These are phyloP conservation scores for Psittacula derbiana DNA, from an alignment of 2,797 vertebrate genomes.

Conservation along the genomic window DNA sequence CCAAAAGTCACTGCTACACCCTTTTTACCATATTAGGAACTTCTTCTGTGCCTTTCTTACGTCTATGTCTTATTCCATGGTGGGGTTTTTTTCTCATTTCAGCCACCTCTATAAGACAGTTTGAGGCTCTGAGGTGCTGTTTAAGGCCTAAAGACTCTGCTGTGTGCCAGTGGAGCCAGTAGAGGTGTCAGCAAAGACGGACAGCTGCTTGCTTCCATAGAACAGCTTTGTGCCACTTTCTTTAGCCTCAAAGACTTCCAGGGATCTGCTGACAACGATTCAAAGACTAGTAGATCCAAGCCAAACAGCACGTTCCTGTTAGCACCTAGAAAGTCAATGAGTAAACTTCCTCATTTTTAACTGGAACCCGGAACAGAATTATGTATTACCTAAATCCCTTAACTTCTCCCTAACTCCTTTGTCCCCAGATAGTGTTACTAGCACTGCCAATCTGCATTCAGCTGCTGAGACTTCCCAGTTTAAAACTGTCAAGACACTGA, in stretches of 20 bases:
- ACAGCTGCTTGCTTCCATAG: not conserved
- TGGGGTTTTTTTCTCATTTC: not conserved
- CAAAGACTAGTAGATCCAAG: not conserved
- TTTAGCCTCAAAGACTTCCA: not conserved
- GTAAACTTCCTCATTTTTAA: not conserved
- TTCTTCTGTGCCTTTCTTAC: not conserved
- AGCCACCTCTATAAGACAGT: not conserved
- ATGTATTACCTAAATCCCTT: not conserved
- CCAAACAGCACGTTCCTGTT: accelerated
- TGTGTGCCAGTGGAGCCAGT: not conserved
- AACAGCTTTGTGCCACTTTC: not conserved
- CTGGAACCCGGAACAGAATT: not conserved
- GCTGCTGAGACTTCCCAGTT: constrained; percentile 13
- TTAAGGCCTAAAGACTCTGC: not conserved
- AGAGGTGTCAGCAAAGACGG: not conserved
- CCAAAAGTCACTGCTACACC: not conserved
- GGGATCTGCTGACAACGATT: not conserved
- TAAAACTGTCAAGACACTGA: constrained; percentile 51
- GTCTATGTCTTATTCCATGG: not conserved
- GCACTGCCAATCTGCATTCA: not conserved
- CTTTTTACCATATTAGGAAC: not conserved
- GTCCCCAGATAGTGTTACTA: not conserved
- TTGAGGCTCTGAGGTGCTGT: not conserved
- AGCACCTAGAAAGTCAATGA: not conserved
- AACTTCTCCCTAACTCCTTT: not conserved